Evolutionary conservation across 2,888 invertebrate genomes (phyloP), one percentile per base, ranked within the genome.

Genomic region (Ashinkailepas kermadecensis): DNA sequence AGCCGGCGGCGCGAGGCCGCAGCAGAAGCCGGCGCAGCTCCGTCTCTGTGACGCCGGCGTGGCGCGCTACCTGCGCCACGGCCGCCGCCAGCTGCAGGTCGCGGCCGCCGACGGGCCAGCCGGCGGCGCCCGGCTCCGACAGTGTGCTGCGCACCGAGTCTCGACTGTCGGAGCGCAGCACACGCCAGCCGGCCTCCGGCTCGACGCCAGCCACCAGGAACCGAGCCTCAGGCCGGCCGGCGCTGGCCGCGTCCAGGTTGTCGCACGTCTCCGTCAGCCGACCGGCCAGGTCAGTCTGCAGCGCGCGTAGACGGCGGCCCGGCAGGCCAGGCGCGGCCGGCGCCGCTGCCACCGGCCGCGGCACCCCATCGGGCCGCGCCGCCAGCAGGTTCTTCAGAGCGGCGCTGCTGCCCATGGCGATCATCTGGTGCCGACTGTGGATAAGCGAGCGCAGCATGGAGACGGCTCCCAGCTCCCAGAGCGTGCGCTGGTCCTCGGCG

Each of bases 361-460:
- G 83, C 83, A 82, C 84, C 82, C 57, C 86, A 21, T 86, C 85
- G 74, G 86, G 95, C 86, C 92, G 91, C 21, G 95, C 95, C 86
- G 94, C 93, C 11, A 97, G 89, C 74, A 99, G 89, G 89, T 99
- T 98, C 87, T 97, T 97, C 82, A 98, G 89, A 0, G 98, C 97
- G 8, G 97, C 96, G 83, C 95, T 94, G 70, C 97, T 96, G 57
- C 97, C 98, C 92, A 96, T 96, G 0, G 97, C 95, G 85, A 99
- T 98, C 94, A 97, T 95, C 88, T 96, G 95, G 87, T 99, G 97
- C 87, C 97, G 97, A 0, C 97, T 98, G 88, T 97, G 95, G 81
- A 96, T 95, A 23, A 98, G 90, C 86, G 95, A 96, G 57, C 95
- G 91, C 65, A 97, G 89, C 96, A 97, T 96, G 0, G 94, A 93